phyloP scores from a whole-genome alignment of 2,888 invertebrate species.

The Heliconius charithonia region DNA sequence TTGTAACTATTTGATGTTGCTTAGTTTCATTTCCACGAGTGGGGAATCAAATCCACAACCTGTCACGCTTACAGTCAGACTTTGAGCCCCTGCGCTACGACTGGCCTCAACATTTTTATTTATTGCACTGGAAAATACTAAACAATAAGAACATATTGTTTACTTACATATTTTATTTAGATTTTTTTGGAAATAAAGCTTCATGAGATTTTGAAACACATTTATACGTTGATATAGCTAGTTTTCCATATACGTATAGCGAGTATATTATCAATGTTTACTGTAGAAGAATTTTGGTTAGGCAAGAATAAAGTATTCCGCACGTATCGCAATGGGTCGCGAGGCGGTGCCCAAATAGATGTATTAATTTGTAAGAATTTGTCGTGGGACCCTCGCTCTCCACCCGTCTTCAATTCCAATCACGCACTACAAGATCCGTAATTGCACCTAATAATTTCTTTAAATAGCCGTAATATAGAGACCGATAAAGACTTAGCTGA shows the following conservation, averaged over 20 bases:
- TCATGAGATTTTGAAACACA: neutral
- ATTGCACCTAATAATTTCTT: constrained; percentile 83
- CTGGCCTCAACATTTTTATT: too few relatives aligned
- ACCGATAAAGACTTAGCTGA: constrained; percentile 34
- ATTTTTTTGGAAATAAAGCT: neutral
- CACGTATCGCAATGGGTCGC: constrained; percentile 73
- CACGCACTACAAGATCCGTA: constrained; percentile 82
- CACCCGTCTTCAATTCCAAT: constrained; percentile 74
- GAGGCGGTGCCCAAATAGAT: constrained; percentile 73
- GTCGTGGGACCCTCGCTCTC: constrained; percentile 76
- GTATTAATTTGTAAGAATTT: constrained; percentile 84
- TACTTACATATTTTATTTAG: neutral
- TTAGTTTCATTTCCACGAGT: neutral
- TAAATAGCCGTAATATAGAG: constrained; percentile 65
- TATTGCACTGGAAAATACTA: too few relatives aligned
- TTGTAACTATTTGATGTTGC: neutral
- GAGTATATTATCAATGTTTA: constrained; percentile 63
- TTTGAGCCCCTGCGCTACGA: too few relatives aligned
- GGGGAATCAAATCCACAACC: too few relatives aligned
- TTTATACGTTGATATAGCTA: neutral
- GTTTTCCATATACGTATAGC: constrained; percentile 31
- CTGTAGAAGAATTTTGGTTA: constrained; percentile 62
- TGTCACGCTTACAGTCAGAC: too few relatives aligned
- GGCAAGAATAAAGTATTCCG: constrained; percentile 76
- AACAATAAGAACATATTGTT: too few relatives aligned